These are phyloP conservation scores for Ameiurus melas DNA, from an alignment of 2,113 vertebrate genomes.

Conservation along the genomic window DNA sequence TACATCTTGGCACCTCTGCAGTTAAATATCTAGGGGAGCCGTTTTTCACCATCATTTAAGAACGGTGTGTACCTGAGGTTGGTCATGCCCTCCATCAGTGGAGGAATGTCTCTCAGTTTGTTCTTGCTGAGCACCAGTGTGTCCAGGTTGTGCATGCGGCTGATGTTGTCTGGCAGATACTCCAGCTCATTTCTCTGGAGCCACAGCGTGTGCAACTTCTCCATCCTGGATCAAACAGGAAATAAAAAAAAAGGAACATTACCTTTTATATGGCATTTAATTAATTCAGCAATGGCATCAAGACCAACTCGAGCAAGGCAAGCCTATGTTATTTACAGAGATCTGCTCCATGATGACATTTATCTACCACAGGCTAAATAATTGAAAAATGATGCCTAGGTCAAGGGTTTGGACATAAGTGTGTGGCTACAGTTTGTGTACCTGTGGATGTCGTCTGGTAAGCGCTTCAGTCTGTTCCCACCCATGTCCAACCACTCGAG, in stretches of 20 bases:
- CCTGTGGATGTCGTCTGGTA: slow-evolving; percentile 88
- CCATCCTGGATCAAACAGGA: slow-evolving; percentile 78
- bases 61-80: slow-evolving; percentile 76
- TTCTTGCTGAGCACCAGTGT: slow-evolving; percentile 93
- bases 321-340: background rate
- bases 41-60: background rate
- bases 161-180: slow-evolving; percentile 83
- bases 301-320: background rate
- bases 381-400: background rate
- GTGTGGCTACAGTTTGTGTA: slow-evolving; percentile 45
- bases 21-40: background rate
- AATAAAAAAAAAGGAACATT: background rate
- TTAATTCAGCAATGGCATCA: background rate
- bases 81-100: slow-evolving; percentile 83
- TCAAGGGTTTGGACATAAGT: background rate
- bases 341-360: background rate
- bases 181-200: slow-evolving; percentile 88
- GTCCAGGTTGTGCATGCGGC: slow-evolving; percentile 79
- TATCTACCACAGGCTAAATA: background rate
- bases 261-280: background rate
- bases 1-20: background rate
- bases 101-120: slow-evolving; percentile 82
- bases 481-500: slow-evolving; percentile 96
- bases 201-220: slow-evolving; percentile 89
- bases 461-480: slow-evolving; percentile 79